These are phyloP conservation scores for Dicerorhinus sumatrensis DNA, from an alignment of 2,113 vertebrate species.

Conservation along the genomic window DNA sequence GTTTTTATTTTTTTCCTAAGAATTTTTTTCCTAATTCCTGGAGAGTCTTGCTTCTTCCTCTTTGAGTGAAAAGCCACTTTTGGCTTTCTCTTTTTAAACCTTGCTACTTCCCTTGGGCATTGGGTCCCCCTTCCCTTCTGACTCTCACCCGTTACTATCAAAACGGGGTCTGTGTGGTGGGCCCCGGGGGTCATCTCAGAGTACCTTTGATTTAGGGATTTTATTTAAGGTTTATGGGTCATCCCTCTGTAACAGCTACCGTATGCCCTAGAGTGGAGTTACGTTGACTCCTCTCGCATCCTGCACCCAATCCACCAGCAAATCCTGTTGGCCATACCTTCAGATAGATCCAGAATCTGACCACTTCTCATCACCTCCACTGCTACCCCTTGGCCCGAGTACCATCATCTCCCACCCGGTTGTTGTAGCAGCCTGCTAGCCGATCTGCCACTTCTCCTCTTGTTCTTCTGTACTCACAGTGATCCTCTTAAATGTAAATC, in stretches of 20 bases:
- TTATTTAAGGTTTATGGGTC: slow-evolving; percentile 11
- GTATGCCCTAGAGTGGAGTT: not conserved
- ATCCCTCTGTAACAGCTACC: not conserved
- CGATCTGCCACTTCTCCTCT: not conserved
- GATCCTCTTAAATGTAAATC: not conserved
- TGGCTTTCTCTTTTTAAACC: not conserved
- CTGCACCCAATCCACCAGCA: not conserved
- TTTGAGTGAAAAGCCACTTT: slow-evolving; percentile 20
- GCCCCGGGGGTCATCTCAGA: not conserved
- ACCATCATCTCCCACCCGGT: not conserved
- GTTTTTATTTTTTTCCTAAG: not conserved
- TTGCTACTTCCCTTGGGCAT: not conserved
- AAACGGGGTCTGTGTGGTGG: not conserved
- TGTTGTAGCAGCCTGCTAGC: not conserved
- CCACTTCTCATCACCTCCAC: not conserved
- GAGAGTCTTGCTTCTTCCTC: not conserved
- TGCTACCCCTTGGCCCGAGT: not conserved
- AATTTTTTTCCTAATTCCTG: not conserved
- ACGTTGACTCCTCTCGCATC: not conserved
- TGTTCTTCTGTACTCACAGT: not conserved
- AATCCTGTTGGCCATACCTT: not conserved
- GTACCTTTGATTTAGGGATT: slow-evolving; percentile 27
- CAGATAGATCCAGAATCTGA: not conserved
- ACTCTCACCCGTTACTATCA: not conserved
- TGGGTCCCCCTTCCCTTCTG: not conserved